Conservation (phyloP, 2,113 vertebrate species). For the Trematocara stigmaticum region DNA sequence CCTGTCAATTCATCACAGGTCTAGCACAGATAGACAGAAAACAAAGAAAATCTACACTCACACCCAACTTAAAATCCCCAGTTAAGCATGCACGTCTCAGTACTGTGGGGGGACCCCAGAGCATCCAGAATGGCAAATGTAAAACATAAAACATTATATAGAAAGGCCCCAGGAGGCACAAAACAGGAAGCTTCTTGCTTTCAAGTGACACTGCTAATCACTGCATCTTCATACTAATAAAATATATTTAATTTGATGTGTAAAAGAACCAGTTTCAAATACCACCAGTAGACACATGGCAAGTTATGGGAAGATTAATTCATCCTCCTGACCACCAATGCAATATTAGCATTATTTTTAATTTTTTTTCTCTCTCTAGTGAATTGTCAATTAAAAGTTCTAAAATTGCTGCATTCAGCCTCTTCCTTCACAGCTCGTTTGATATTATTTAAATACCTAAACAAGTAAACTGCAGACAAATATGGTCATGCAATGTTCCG, state of each 20-base stretch:
- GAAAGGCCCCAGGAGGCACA: not conserved
- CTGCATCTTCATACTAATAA: not conserved
- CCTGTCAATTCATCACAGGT: not conserved
- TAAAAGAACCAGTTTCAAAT: not conserved
- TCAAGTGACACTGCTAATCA: not conserved
- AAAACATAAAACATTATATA: not conserved
- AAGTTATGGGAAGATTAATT: rapidly evolving
- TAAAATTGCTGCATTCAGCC: not conserved
- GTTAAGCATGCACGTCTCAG: not conserved
- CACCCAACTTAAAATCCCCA: not conserved
- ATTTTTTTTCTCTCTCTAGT: rapidly evolving
- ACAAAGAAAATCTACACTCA: not conserved
- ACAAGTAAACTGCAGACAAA: not conserved
- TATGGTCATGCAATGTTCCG: not conserved
- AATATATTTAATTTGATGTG: not conserved
- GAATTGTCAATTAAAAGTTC: not conserved
- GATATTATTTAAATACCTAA: not conserved
- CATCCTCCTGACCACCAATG: not conserved
- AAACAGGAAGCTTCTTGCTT: not conserved
- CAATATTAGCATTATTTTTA: not conserved
- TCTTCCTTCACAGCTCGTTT: not conserved
- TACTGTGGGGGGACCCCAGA: not conserved
- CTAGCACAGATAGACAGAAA: not conserved
- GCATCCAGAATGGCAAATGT: not conserved
- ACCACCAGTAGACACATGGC: not conserved